These are phyloP conservation scores for Lerema accius DNA, from an alignment of 1,140 invertebrate genomes.

Conservation along the genomic window DNA sequence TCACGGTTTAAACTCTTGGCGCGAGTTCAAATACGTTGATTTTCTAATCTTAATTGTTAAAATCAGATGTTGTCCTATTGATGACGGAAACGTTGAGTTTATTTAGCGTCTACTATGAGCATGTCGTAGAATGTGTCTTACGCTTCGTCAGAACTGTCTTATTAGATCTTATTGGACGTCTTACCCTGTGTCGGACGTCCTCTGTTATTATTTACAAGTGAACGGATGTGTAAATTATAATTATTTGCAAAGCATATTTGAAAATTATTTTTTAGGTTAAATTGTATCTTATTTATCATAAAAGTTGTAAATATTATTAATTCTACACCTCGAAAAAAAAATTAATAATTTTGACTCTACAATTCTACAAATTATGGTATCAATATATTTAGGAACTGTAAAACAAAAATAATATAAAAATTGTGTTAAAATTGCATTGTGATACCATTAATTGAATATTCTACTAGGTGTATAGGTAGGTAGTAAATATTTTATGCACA, in stretches of 20 bases:
- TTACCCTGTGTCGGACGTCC: conserved; percentile 13
- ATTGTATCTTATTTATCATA: no score
- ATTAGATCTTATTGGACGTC: not conserved
- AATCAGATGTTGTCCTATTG: conserved; percentile 6
- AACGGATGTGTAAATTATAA: conserved; percentile 3
- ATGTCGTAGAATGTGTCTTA: conserved; percentile 7
- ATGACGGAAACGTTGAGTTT: conserved; percentile 13
- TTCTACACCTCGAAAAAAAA: no score
- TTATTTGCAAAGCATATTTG: no score
- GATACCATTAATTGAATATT: no score
- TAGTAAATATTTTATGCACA: not conserved
- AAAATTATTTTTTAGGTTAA: no score
- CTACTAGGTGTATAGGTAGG: no score
- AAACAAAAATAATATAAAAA: no score
- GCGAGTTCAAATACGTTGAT: conserved; percentile 17
- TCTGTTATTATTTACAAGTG: not conserved
- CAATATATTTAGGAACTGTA: no score
- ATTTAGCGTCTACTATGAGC: conserved; percentile 12
- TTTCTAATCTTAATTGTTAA: conserved; percentile 2
- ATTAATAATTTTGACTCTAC: no score
- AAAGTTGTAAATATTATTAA: no score
- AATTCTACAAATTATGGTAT: no score
- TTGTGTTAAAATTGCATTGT: no score
- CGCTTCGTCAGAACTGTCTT: conserved; percentile 8
- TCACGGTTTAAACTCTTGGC: conserved; percentile 13